Percentiles rank a stretch among this genome's conserved stretches.
phyloP scores from a whole-genome alignment of 2,113 vertebrate genomes.

The Pangasianodon gigas region DNA sequence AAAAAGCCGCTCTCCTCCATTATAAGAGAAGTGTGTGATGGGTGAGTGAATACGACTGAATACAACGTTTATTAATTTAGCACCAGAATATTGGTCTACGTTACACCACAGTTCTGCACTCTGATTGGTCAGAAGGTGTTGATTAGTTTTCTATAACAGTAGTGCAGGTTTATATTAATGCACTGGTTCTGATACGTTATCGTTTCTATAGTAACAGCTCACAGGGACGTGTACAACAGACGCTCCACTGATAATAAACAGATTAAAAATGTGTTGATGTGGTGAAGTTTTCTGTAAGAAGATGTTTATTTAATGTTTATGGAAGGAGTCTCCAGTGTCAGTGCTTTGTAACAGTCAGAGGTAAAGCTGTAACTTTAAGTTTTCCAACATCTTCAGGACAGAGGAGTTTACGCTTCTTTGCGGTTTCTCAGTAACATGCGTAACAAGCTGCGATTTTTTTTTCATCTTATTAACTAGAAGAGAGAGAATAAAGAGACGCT shows the following conservation, averaged over 20 bases:
- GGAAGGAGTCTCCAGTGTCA: neutral
- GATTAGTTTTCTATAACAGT: neutral
- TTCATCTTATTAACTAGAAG: neutral
- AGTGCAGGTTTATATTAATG: neutral
- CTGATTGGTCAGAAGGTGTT: neutral
- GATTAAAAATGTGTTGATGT: neutral
- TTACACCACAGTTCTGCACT: neutral
- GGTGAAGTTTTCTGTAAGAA: too few relatives aligned
- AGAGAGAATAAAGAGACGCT: neutral
- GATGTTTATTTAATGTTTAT: neutral
- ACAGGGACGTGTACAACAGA: neutral
- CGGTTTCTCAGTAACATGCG: too few relatives aligned
- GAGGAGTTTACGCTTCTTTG: neutral
- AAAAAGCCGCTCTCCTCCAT: constrained; percentile 94
- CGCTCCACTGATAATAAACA: neutral
- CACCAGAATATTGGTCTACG: neutral
- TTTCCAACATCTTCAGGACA: too few relatives aligned
- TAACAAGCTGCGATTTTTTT: too few relatives aligned
- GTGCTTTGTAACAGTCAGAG: neutral
- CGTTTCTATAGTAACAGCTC: neutral
- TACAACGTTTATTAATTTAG: neutral
- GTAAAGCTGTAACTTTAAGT: too few relatives aligned
- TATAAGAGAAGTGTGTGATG: constrained; percentile 96
- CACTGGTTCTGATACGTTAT: neutral
- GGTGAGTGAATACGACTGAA: constrained; percentile 74